Evolutionary conservation across 2,888 invertebrate genomes (phyloP), one percentile per base, ranked within the genome.

Genomic region (Napeogenes sylphis): DNA sequence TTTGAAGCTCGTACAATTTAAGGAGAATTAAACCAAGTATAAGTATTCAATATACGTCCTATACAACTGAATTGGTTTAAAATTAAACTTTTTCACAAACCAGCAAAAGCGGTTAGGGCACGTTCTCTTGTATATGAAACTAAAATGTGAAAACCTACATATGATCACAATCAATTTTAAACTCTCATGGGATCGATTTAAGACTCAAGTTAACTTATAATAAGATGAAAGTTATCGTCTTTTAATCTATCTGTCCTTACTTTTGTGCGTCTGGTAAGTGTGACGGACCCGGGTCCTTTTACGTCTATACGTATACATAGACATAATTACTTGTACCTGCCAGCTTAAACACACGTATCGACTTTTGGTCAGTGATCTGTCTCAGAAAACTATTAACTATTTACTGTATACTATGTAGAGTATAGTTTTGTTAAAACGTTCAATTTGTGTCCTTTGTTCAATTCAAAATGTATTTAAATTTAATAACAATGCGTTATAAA

Each of bases 271-370:
- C 81, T 87, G 85, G 83, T 83, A 78, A 85, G 87, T 87, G 87
- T 87, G 88, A 86, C 88, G 86, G 83, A 70, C 72, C 70, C 67
- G 75, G 75, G 87, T 89, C 88, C 87, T 88, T 89, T 84, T 85
- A 80, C 84, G 72, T 83, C 79, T 85, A 81, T 81, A 79, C 72
- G 72, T 76, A 81, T 73, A 69, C 79, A 80, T 79, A 79, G 78
- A 78, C 82, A 87, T 86, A 88, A 87, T 88, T n/a, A 88, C 84
- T 87, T 76, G 81, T 90, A 90, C 90, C 90, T 90, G 90, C 68
- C 73, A 56, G 65, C 61, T 56, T 56, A 33, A 51, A 61, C 68
- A 70, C 69, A 70, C 65, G 47, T 53, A 63, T 46, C 51, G 64
- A 58, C 45, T 55, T 64, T 59, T 55, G 45, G 51, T 55, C 32